A percentile compares a stretch with the other conserved stretches of the same genome.
Evolutionary conservation across 2,888 invertebrate species (phyloP).

Genomic region (Machimus rusticus): DNA sequence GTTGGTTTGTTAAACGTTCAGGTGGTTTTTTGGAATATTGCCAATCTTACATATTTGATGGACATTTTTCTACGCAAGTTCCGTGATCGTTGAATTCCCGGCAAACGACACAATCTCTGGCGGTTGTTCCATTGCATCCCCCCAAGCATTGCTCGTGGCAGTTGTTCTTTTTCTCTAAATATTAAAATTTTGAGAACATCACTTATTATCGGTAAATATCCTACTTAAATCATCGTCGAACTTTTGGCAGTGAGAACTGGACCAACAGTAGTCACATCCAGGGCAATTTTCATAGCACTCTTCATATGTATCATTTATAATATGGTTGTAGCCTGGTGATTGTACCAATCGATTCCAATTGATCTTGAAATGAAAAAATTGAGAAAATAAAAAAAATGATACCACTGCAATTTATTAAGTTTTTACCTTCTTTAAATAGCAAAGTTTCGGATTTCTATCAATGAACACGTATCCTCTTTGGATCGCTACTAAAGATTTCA

Average conservation of each 20-base stretch:
- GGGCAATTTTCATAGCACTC: constrained; percentile 50
- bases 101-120: constrained; percentile 74
- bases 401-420: background rate
- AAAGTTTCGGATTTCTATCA: constrained; percentile 77
- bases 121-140: constrained; percentile 69
- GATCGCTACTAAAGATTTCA: constrained; percentile 75
- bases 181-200: background rate
- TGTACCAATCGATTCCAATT: constrained; percentile 58
- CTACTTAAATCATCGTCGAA: constrained; percentile 50
- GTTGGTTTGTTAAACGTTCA: constrained; percentile 51
- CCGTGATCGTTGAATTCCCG: constrained; percentile 67
- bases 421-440: constrained; percentile 66
- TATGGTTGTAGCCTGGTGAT: constrained; percentile 54
- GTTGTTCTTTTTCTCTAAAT: constrained; percentile 34
- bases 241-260: constrained; percentile 56
- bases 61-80: constrained; percentile 71
- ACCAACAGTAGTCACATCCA: constrained; percentile 59
- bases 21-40: background rate
- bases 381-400: too few species aligned
- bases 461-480: constrained; percentile 83
- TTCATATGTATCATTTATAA: constrained; percentile 51
- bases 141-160: constrained; percentile 83
- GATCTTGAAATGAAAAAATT: constrained; percentile 51
- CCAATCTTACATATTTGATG: constrained; percentile 67
- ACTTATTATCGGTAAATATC: background rate